Evolutionary conservation across 2,113 vertebrate genomes (phyloP), one percentile per base, ranked within the genome.

Genomic region (Larimichthys crocea): DNA sequence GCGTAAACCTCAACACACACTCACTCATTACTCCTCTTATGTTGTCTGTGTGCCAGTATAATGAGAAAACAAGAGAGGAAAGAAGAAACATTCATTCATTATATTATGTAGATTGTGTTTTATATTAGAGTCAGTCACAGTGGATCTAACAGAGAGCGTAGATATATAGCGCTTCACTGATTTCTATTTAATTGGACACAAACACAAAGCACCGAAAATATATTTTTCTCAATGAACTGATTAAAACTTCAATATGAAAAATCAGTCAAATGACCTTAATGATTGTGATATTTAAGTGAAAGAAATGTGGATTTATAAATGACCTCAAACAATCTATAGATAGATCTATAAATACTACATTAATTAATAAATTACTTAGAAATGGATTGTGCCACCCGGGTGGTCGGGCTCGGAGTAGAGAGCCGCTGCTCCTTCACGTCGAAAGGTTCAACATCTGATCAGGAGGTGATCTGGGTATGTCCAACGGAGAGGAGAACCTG

Each of bases 51-150:
- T 29, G 29, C 63, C 19, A 35, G 44, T 31, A 15, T 53, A 42
- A 82, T 75, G 49, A 75, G 48, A 63, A 76, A 68, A 72, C 20
- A 63, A 50, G 70, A 62, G 16, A 40, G 40, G 10, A 53, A 15
- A 12, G 8, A n/a, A 15, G 57, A 42, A 15, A 22, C 12, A 40
- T 12, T 9, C 35, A 40, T 53, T 44, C 5, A 24, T 31, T 64
- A 55, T 55, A 55, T 24, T 8, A 11, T 42, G 40, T 10, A 24
- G 22, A 3, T 60, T 19, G 26, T 26, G 53, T 42, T 60, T 31
- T 15, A 26, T 19, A 20, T 22, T n/a, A 20, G 40, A 52, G 20
- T 40, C 44, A 52, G 14, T 24, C 0, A 29, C 55, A 35, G n/a
- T 57, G 2, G 35, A 29, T 44, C 57, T 64, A 49, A 15, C 26